Evolutionary conservation across 2,113 vertebrate genomes (phyloP), one percentile per base, ranked within the genome.

Genomic region (Myotis yumanensis): DNA sequence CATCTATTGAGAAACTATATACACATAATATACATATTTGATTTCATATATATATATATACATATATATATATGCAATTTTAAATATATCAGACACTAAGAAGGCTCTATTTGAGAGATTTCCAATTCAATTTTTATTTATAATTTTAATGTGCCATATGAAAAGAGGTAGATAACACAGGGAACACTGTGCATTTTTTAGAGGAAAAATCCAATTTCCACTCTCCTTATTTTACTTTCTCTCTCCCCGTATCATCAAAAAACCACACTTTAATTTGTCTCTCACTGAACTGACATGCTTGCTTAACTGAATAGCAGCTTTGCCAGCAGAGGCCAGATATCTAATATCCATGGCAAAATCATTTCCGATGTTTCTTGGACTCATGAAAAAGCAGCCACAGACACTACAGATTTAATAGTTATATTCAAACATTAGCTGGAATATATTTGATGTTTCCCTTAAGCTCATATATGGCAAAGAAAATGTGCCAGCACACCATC

Each of bases 201-300:
- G n/a, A 95, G 82, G 48, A 86, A 93, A 96, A 94, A 86, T 91
- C 80, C 79, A 89, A 95, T 93, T 96, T 96, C 93, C 80, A 52
- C 73, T 94, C 57, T 72, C 72, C 52, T 84, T 88, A 96, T 92
- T 95, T 95, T 95, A 89, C 75, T 75, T 84, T 84, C 32, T 62
- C 64, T 52, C 83, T 32, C 51, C 59, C n/a, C 57, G 81, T 94
- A 95, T 73, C 95, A 96, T 95, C 86, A 95, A 87, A 94, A 95
- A 96, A 77, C 59, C 81, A 91, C 54, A 92, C 86, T 95, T 91
- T 95, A 94, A 94, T 93, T 94, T 95, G 95, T 87, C 30, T 95
- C 77, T 87, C 71, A 64, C 43, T 77, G 73, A 90, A 76, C 37
- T 43, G 51, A 86, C 86, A 73, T 37, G 75, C 86, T 92, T 95